Percentiles rank a stretch among this genome's conserved stretches.
phyloP scores from a whole-genome alignment of 2,797 vertebrate species.

The Nannoperca australis region DNA sequence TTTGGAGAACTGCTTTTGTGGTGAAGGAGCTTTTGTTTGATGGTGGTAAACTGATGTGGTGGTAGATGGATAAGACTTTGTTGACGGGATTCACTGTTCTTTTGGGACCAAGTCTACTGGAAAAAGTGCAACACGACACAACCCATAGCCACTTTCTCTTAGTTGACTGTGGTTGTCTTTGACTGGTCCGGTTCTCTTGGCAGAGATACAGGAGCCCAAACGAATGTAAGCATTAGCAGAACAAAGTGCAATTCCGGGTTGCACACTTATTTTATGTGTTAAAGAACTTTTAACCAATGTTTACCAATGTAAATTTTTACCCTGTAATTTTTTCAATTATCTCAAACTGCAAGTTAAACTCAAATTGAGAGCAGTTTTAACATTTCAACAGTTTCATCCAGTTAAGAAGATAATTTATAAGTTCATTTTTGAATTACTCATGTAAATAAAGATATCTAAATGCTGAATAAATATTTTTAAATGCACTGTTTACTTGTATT shows the following conservation, averaged over 20 bases:
- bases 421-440: constrained; percentile 19
- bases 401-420: constrained; percentile 21
- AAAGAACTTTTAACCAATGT: constrained; percentile 7
- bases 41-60: background rate
- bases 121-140: constrained; percentile 18
- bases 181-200: constrained; percentile 25
- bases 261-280: background rate
- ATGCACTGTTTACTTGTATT: constrained; percentile 55
- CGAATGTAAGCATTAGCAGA: constrained; percentile 8
- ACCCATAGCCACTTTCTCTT: constrained; percentile 20
- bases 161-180: constrained; percentile 26
- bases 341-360: constrained; percentile 32
- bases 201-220: constrained; percentile 11
- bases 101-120: constrained; percentile 73
- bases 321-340: constrained; percentile 30
- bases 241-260: background rate
- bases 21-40: constrained; percentile 11
- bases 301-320: constrained; percentile 55
- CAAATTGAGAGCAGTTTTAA: constrained; percentile 13
- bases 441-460: constrained; percentile 64
- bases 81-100: constrained; percentile 32
- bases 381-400: constrained; percentile 17
- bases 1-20: constrained; percentile 8
- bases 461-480: constrained; percentile 67
- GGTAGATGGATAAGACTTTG: background rate